These are phyloP conservation scores for Caenorhabditis auriculariae DNA, from an alignment of 2,888 invertebrate genomes.

Conservation along the genomic window DNA sequence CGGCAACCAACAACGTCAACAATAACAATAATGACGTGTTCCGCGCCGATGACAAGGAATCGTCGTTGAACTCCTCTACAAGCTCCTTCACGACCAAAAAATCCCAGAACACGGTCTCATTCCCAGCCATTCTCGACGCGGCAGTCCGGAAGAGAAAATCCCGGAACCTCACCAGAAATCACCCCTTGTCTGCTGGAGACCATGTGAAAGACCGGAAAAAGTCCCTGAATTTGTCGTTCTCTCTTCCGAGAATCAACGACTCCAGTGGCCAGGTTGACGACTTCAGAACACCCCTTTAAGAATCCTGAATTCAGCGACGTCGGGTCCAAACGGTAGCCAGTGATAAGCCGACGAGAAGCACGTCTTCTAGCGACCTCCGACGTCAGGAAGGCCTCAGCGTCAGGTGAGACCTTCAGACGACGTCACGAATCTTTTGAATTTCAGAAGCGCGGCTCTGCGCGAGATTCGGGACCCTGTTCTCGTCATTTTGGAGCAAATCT, in stretches of 20 bases:
- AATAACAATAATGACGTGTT: background rate
- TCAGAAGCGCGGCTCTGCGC: conserved; percentile 35
- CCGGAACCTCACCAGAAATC: conserved; percentile 9
- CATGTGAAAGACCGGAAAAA: conserved; percentile 8
- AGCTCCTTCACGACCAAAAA: conserved; percentile 17
- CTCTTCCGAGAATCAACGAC: conserved; percentile 13
- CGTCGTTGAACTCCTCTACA: conserved; percentile 18
- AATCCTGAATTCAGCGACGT: conserved; percentile 9
- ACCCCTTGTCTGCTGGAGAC: conserved; percentile 26
- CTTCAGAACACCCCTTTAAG: too few relatives aligned
- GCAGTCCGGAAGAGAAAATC: background rate
- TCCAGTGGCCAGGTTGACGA: too few relatives aligned
- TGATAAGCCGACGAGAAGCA: conserved; percentile 18
- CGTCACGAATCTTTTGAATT: background rate
- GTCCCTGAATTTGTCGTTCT: background rate
- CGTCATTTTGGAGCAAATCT: conserved; percentile 42
- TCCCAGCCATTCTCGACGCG: conserved; percentile 17
- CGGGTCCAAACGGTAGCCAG: conserved; percentile 23
- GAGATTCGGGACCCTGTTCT: conserved; percentile 47
- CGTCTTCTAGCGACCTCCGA: conserved; percentile 20
- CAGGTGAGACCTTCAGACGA: background rate
- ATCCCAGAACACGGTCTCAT: background rate
- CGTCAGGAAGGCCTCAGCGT: conserved; percentile 13
- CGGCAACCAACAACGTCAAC: background rate
- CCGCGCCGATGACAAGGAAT: conserved; percentile 1